Percentiles rank a stretch among this genome's conserved stretches.
Conservation (phyloP, 2,797 vertebrate species). For the Rhyacichthys aspro region DNA sequence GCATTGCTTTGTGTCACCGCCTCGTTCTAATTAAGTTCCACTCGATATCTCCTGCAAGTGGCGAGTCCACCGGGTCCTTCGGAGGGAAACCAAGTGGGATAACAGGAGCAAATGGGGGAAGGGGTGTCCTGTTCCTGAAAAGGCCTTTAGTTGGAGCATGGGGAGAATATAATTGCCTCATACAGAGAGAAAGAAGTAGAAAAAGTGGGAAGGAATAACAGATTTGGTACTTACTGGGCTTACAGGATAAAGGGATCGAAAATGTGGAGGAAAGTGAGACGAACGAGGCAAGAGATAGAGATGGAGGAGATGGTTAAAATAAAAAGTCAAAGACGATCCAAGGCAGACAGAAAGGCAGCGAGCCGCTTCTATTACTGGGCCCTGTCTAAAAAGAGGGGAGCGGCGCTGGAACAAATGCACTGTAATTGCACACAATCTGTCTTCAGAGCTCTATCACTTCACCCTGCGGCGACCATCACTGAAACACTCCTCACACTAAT, state of each 20-base stretch:
- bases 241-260: constrained; percentile 32
- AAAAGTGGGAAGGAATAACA: constrained; percentile 21
- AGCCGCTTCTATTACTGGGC: constrained; percentile 58
- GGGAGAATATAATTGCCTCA: constrained; percentile 57
- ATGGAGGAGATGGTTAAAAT: constrained; percentile 15
- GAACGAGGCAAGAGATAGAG: constrained; percentile 10
- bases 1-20: constrained; percentile 32
- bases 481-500: constrained; percentile 66
- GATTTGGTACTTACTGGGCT: constrained; percentile 32
- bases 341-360: constrained; percentile 24
- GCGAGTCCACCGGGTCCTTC: constrained; percentile 24
- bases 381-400: constrained; percentile 29
- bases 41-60: constrained; percentile 38
- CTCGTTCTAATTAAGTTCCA: constrained; percentile 48
- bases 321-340: constrained; percentile 46
- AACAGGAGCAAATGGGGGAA: not conserved
- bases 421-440: constrained; percentile 76
- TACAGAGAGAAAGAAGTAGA: constrained; percentile 17
- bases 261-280: constrained; percentile 9
- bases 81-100: constrained; percentile 34
- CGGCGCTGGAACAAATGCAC: constrained; percentile 72
- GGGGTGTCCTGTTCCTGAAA: constrained; percentile 6
- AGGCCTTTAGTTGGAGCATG: constrained; percentile 29
- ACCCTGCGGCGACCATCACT: constrained; percentile 55
- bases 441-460: constrained; percentile 75